Evolutionary conservation across 1,140 invertebrate genomes (phyloP).

Genomic region (Calosoma granatense): DNA sequence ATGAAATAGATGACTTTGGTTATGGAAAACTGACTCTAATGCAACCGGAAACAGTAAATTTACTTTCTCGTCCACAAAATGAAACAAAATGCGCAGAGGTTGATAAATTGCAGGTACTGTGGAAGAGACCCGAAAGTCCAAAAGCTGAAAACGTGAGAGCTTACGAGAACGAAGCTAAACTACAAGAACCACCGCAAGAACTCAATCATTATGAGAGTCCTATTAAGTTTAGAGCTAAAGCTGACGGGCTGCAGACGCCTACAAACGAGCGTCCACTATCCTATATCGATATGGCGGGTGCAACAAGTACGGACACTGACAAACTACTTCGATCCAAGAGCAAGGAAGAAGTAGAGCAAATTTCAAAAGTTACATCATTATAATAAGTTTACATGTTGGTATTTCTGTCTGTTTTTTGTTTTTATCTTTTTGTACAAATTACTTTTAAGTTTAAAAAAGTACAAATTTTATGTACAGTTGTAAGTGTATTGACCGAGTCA

Average conservation of each 20-base stretch:
- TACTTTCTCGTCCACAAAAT: constrained; percentile 21
- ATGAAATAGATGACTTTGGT: constrained; percentile 15
- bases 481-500: constrained; percentile 10
- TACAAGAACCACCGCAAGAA: constrained; percentile 36
- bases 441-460: background rate
- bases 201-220: constrained; percentile 40
- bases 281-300: constrained; percentile 41
- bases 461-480: constrained; percentile 11
- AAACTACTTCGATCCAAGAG: background rate
- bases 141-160: constrained; percentile 23
- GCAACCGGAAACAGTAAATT: constrained; percentile 32
- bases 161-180: constrained; percentile 27
- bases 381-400: constrained; percentile 21
- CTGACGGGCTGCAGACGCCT: constrained; percentile 29
- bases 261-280: constrained; percentile 35
- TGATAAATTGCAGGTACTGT: constrained; percentile 33
- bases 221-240: constrained; percentile 33
- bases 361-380: constrained; percentile 25
- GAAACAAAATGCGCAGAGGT: constrained; percentile 27
- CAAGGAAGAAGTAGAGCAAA: constrained; percentile 18
- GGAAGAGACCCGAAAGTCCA: constrained; percentile 18
- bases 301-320: background rate
- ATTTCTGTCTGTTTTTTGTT: too few relatives aligned
- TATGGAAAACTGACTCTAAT: constrained; percentile 16
- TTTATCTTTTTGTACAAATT: background rate